phyloP scores from a whole-genome alignment of 2,888 invertebrate species.

The Mylabris sibirica region DNA sequence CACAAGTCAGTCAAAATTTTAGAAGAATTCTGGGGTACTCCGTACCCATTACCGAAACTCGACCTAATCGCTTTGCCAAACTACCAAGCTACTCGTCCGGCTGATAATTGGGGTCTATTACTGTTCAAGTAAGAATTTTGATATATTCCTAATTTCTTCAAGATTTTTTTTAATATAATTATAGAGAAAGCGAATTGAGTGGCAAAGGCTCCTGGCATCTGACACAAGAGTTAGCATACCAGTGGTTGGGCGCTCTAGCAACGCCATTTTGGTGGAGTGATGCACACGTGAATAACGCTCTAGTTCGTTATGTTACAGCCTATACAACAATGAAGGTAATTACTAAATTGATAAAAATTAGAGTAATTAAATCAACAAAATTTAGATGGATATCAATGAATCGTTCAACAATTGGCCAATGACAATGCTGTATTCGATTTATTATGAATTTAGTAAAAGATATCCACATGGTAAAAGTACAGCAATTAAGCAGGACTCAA shows the following conservation, averaged over 20 bases:
- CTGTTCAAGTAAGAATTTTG: constrained; percentile 72
- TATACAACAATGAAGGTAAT: constrained; percentile 74
- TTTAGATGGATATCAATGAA: constrained; percentile 74
- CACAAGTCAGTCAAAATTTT: constrained; percentile 67
- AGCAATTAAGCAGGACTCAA: constrained; percentile 77
- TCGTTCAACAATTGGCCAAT: constrained; percentile 84
- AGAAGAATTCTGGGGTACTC: constrained; percentile 70
- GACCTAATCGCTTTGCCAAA: constrained; percentile 79
- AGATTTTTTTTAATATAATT: constrained; percentile 9
- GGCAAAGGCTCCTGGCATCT: constrained; percentile 71
- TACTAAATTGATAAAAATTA: too few relatives aligned
- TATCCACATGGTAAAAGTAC: constrained; percentile 81
- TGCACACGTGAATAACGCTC: constrained; percentile 77
- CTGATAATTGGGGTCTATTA: constrained; percentile 82
- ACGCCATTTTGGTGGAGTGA: constrained; percentile 83
- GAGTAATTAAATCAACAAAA: background rate
- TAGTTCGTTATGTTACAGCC: constrained; percentile 78
- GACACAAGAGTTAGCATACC: constrained; percentile 78
- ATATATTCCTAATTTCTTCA: too few relatives aligned
- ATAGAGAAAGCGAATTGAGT: constrained; percentile 77
- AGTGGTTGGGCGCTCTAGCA: constrained; percentile 79
- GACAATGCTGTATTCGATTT: constrained; percentile 78
- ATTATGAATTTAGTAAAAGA: constrained; percentile 81
- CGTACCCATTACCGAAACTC: constrained; percentile 72
- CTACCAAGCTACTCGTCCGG: constrained; percentile 74